A percentile compares a stretch with the other conserved stretches of the same genome.
Evolutionary conservation across 2,888 invertebrate species (phyloP).

Genomic region (Lomographa bimaculata): DNA sequence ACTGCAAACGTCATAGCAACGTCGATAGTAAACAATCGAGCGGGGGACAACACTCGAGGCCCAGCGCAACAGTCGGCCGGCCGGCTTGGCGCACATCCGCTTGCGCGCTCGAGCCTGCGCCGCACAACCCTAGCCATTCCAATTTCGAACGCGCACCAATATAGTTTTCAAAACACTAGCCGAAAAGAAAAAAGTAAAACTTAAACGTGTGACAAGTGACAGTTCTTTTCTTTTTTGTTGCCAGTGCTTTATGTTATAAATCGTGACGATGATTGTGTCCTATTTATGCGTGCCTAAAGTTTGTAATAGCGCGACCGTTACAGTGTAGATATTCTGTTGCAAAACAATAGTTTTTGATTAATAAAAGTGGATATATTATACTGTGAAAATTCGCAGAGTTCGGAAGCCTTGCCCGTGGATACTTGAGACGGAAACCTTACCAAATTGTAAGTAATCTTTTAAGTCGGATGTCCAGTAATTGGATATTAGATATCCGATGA

Average conservation of each 20-base stretch:
- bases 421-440: slow-evolving; percentile 57
- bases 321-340: slow-evolving; percentile 16
- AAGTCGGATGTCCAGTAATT: slow-evolving; percentile 50
- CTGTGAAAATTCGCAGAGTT: slow-evolving; percentile 35
- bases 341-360: slow-evolving; percentile 18
- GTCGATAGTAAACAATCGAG: slow-evolving; percentile 59
- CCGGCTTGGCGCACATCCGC: slow-evolving; percentile 79
- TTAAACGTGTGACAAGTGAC: slow-evolving; percentile 6
- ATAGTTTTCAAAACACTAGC: slow-evolving; percentile 18
- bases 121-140: slow-evolving; percentile 43
- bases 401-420: slow-evolving; percentile 47
- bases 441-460: slow-evolving; percentile 54
- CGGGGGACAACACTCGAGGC: slow-evolving; percentile 59
- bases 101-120: slow-evolving; percentile 72
- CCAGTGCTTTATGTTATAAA: not conserved
- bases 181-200: slow-evolving; percentile 20
- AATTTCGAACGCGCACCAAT: slow-evolving; percentile 25
- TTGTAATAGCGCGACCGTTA: slow-evolving; percentile 29
- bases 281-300: slow-evolving; percentile 12
- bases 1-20: slow-evolving; percentile 38
- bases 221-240: not conserved
- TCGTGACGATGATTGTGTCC: slow-evolving; percentile 8
- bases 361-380: slow-evolving; percentile 21
- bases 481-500: slow-evolving; percentile 43
- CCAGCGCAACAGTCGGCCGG: slow-evolving; percentile 65